Evolutionary conservation across 2,113 vertebrate species (phyloP), one percentile per base, ranked within the genome.

Genomic region (Pongo abelii): DNA sequence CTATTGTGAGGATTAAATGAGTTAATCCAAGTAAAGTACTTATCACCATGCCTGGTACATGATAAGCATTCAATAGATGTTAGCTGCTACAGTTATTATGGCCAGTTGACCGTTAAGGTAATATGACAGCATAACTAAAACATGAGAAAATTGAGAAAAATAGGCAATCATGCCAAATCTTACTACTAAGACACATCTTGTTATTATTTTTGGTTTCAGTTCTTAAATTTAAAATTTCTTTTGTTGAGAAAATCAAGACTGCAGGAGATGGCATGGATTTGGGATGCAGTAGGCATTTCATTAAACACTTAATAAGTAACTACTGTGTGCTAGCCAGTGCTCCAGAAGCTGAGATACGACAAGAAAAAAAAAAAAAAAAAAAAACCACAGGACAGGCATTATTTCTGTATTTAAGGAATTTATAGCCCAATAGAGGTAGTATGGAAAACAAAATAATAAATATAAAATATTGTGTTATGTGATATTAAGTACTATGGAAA

Each of bases 191-290:
- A 32, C 55, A 80, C 11, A 46, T 35, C 27, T 95, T 93, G 22
- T 52, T 74, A 40, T 43, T 20, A 72, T 80, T 85, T 70, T 48
- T 30, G 69, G 59, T 92, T 70, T 22, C 25, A 61, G 9, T 70
- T 95, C 38, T 94, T 94, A 91, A 78, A 86, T 75, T 4, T 77
- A 59, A 95, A 50, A 67, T 83, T 89, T 78, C 5, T 78, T 85
- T 93, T 90, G 16, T 48, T 88, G 23, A 94, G 9, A 84, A 80
- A 88, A 72, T 46, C 12, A 96, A 91, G 38, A 74, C 20, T 81
- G 35, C 10, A 84, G 64, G 93, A 57, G 64, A 93, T n/a, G 22
- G 46, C 40, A 27, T 67, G 3, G 13, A 38, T 75, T 84, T 89
- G 55, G 17, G 22, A 93, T 38, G 25, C 30, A 59, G 40, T 48